These are phyloP conservation scores for Passer domesticus DNA, from an alignment of 2,113 vertebrate genomes.

Conservation along the genomic window DNA sequence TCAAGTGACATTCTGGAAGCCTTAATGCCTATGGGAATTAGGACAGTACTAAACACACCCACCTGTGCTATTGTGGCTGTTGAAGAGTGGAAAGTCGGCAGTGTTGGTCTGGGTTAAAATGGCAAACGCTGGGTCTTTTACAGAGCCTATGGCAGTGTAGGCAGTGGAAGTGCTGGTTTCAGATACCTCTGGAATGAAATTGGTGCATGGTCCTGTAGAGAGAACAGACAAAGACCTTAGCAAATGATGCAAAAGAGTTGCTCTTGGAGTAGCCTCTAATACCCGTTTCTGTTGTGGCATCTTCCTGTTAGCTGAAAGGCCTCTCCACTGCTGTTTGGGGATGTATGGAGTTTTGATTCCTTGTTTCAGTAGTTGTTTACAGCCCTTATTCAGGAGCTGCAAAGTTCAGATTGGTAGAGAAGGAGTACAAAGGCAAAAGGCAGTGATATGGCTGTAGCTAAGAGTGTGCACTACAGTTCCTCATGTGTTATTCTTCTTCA, in stretches of 20 bases:
- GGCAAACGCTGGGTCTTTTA: not conserved
- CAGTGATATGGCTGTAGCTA: rapidly evolving
- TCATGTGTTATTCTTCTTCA: not conserved
- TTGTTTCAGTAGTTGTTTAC: not conserved
- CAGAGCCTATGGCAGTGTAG: not conserved
- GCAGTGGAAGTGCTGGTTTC: not conserved
- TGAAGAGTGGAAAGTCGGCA: not conserved
- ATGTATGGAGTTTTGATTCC: not conserved
- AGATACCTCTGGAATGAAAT: not conserved
- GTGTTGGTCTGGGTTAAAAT: not conserved
- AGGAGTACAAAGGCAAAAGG: not conserved
- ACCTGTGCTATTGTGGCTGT: not conserved
- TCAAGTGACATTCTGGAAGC: not conserved
- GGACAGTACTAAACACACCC: not conserved
- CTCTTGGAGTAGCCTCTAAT: not conserved
- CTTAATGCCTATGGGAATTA: not conserved
- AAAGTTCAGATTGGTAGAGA: not conserved
- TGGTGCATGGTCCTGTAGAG: not conserved
- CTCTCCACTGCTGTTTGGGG: not conserved
- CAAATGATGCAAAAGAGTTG: not conserved
- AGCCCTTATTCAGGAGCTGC: not conserved
- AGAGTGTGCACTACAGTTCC: not conserved
- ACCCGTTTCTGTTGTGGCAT: not conserved
- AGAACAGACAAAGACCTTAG: not conserved
- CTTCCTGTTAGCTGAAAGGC: not conserved